Evolutionary conservation across 2,797 vertebrate species (phyloP), one percentile per base, ranked within the genome.

Genomic region (Poecile montanus): DNA sequence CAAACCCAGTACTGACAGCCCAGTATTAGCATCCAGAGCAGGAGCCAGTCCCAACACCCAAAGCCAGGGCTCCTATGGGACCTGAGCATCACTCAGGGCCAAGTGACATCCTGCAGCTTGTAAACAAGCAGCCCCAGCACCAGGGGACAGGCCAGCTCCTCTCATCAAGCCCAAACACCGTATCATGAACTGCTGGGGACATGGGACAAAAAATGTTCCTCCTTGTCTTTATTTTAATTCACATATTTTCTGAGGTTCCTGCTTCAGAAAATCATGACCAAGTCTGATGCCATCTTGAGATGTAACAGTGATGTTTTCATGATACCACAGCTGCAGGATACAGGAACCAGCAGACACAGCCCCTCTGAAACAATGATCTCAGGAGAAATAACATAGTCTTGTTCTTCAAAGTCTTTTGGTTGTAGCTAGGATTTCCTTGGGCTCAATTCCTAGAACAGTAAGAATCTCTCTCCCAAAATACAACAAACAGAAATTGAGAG

Each of bases 101-200:
- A 36, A 20, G 51, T 25, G 47, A 53, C 27, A 75, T 11, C 68
- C 13, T 9, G 44, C 38, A 86, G 62, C 13, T 30, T 56, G 30
- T 36, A 71, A 42, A 56, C 2, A 5, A 82, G 48, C 56, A 60
- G 36, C 7, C 17, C 66, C 30, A 23, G 51, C 47, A 54, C 2
- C 2, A 6, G 10, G 16, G 7, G 5, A 81, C 32, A 76, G 29
- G 29, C 26, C 21, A 27, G 21, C 29, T 88, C 48, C 29, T 27
- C 29, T 27, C 60, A 70, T 7, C 21, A 1, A 5, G 25, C 26
- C 13, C 18, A 34, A 42, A 36, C 36, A 73, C 8, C 3, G 0
- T 14, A 14, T 42, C 42, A 18, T 22, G 34, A 89, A 62, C 20
- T 25, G 6, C 18, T 3, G 0, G 21, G 14, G 60, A 7, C 4